Percentiles rank a stretch among this genome's conserved stretches.
Evolutionary conservation across 2,797 vertebrate species (phyloP).

Genomic region (Psittacula derbiana): DNA sequence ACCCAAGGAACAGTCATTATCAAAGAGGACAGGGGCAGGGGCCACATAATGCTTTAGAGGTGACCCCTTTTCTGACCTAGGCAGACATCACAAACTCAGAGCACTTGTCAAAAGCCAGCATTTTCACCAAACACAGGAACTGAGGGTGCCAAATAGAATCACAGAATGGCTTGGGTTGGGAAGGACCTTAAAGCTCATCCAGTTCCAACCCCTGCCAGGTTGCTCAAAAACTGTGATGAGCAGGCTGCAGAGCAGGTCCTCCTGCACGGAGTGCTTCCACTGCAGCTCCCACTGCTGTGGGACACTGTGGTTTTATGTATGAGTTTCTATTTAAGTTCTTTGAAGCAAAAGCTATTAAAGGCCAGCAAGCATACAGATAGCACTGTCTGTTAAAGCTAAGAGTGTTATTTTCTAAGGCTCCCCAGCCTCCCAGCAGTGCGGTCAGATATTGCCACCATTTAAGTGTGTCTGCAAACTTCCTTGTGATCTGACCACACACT

Average conservation of each 20-base stretch:
- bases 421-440: background rate
- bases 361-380: background rate
- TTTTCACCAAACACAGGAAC: background rate
- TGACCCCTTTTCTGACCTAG: background rate
- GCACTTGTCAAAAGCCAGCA: background rate
- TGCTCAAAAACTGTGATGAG: background rate
- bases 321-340: background rate
- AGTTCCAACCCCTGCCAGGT: background rate
- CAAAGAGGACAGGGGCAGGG: background rate
- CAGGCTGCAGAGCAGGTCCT: background rate
- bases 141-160: background rate
- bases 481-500: accelerated
- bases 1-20: background rate
- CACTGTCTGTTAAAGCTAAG: background rate
- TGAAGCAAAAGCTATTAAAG: background rate
- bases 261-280: accelerated
- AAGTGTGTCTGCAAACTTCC: background rate
- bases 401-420: background rate
- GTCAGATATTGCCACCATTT: background rate
- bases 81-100: background rate
- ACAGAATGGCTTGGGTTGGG: background rate
- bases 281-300: background rate
- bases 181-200: background rate
- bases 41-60: background rate
- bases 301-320: background rate